These are phyloP conservation scores for Physeter macrocephalus DNA, from an alignment of 2,113 vertebrate genomes.

Conservation along the genomic window DNA sequence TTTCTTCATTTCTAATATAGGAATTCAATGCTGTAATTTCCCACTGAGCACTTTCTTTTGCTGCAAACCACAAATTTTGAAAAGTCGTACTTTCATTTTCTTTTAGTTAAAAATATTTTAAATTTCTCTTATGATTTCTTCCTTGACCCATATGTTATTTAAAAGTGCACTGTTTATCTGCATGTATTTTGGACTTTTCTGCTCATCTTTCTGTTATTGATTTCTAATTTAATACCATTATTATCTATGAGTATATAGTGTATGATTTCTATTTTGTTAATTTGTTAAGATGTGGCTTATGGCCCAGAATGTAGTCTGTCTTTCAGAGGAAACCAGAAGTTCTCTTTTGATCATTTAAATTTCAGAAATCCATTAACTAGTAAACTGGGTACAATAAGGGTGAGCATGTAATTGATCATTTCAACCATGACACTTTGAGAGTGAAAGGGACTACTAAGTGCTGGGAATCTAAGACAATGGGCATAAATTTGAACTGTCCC, in stretches of 20 bases:
- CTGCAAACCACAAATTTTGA: neutral
- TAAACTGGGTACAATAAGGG: neutral
- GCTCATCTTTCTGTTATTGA: neutral
- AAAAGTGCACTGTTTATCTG: neutral
- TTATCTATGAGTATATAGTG: neutral
- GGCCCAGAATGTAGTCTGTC: neutral
- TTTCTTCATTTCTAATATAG: neutral
- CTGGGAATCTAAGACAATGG: neutral
- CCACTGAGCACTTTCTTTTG: neutral
- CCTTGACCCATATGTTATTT: neutral
- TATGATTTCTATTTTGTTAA: neutral
- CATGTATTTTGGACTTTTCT: neutral
- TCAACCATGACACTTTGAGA: neutral
- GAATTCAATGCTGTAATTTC: neutral
- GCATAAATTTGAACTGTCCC: neutral
- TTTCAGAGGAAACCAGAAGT: neutral
- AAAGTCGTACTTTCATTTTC: neutral
- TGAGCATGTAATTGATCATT: neutral
- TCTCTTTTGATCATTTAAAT: neutral
- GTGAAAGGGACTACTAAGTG: neutral
- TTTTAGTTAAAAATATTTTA: neutral
- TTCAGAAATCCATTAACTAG: neutral
- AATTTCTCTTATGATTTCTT: neutral
- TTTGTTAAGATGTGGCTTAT: neutral
- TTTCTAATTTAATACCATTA: neutral